A percentile compares a stretch with the other conserved stretches of the same genome.
Evolutionary conservation across 2,113 vertebrate genomes (phyloP).

Genomic region (Garra rufa): DNA sequence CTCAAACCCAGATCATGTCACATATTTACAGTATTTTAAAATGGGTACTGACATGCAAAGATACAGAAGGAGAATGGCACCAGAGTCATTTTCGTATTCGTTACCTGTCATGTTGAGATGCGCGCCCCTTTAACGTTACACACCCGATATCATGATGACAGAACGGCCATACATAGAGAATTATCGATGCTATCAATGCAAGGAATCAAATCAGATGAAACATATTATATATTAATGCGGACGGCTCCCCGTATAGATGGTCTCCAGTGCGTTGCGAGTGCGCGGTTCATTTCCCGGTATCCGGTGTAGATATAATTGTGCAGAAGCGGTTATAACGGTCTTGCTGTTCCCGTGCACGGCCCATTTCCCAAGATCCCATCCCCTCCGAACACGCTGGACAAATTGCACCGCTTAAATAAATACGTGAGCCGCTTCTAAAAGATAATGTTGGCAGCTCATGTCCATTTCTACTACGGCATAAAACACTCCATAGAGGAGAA

Average conservation of each 20-base stretch:
- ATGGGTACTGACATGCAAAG: not conserved
- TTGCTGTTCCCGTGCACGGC: not conserved
- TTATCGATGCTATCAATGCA: not conserved
- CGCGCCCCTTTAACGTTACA: constrained; percentile 24
- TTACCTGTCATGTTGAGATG: constrained; percentile 77
- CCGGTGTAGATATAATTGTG: not conserved
- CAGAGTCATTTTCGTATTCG: constrained; percentile 48
- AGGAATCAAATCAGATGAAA: not conserved
- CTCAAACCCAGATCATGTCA: not conserved
- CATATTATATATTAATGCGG: not conserved
- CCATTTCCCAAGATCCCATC: constrained; percentile 15
- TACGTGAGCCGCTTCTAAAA: not conserved
- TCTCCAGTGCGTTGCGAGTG: not conserved
- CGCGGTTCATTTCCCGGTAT: constrained; percentile 29
- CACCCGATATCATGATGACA: constrained; percentile 45
- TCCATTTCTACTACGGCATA: not conserved
- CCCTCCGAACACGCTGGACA: not conserved
- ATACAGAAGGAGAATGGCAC: not conserved
- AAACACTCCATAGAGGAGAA: not conserved
- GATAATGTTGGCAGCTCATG: not conserved
- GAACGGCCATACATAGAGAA: constrained; percentile 21
- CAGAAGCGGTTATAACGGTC: constrained; percentile 24
- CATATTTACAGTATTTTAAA: not conserved
- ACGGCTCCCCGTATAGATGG: not conserved
- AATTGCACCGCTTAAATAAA: not conserved